Evolutionary conservation across 2,113 vertebrate genomes (phyloP), one percentile per base, ranked within the genome.

Genomic region (Carettochelys insculpta): DNA sequence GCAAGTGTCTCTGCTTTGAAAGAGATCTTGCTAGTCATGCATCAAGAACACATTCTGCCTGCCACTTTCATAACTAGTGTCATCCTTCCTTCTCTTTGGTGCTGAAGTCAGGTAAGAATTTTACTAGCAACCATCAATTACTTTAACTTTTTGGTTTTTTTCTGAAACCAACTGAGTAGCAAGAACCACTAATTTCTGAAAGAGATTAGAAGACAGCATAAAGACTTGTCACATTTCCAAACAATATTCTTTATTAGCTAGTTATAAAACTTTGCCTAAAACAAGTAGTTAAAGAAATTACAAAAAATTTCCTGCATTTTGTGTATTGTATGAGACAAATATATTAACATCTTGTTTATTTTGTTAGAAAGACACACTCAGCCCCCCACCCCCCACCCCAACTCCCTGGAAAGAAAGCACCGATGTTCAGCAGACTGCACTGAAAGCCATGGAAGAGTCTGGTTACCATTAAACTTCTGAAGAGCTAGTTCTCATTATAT

Each of bases 401-500:
- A n/a, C n/a, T n/a, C n/a, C n/a, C n/a, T n/a, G n/a, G n/a, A 20
- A 50, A 6, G 85, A 89, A 87, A 47, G 8, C 0, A 0, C 43
- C 77, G 82, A 89, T 91, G 52, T 92, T 87, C 13, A 83, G 25
- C 6, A 79, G 5, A 43, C 80, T 78, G 11, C 13, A 6, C 56
- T 2, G 34, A 83, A 73, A 79, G 71, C 53, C 50, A 1, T 19
- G 73, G 54, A 0, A 86, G 0, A 85, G 2, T 88, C 68, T 17
- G 81, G 3, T 43, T 6, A 77, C 1, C 41, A 38, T 34, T 34
- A 20, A 52, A 73, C 73, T 6, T 91, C 80, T 3, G 8, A 2
- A 8, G 13, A 34, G 79, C 54, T 78, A 1, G 1, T 56, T 88
- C 13, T 48, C 56, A 45, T 83, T 48, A 87, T 17, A 38, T 19